Conservation (phyloP, 2,797 vertebrate species). For the Adelosebastes latens region DNA sequence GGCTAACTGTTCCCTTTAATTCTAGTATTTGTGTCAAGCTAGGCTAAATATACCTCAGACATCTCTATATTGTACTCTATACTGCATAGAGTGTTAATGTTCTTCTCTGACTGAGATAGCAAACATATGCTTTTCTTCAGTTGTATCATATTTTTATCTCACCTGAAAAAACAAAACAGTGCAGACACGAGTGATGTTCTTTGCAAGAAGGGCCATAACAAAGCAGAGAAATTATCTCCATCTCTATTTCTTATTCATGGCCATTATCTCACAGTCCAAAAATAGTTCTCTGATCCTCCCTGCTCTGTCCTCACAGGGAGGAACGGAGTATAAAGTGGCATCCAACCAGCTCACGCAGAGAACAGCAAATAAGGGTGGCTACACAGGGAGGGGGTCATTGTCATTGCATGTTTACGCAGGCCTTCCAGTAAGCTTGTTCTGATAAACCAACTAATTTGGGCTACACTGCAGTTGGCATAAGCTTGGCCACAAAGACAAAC, state of each 20-base stretch:
- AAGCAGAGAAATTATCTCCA: conserved; percentile 52
- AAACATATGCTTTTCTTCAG: conserved; percentile 6
- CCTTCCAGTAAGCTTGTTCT: conserved; percentile 29
- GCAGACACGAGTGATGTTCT: neutral
- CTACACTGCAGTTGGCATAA: conserved; percentile 21
- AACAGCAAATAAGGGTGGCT: conserved; percentile 50
- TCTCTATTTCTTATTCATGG: conserved; percentile 65
- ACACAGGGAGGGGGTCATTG: conserved; percentile 12
- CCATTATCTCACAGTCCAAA: conserved; percentile 68
- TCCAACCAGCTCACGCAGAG: conserved; percentile 30
- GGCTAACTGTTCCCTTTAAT: neutral
- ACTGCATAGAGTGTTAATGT: neutral
- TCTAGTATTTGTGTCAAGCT: neutral
- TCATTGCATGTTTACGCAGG: conserved; percentile 12
- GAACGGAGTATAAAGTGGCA: conserved; percentile 42
- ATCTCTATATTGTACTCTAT: neutral
- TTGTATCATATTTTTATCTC: conserved; percentile 8
- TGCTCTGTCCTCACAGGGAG: conserved; percentile 45
- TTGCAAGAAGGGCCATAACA: conserved; percentile 6
- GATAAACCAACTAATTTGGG: conserved; percentile 36
- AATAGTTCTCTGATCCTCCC: conserved; percentile 64
- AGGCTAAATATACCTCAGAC: neutral
- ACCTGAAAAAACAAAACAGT: neutral
- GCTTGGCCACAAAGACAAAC: conserved; percentile 39
- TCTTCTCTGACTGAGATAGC: neutral